Base-by-base conservation (phyloP, 1,140 invertebrate genomes). In the Drosophila mojavensis region DNA sequence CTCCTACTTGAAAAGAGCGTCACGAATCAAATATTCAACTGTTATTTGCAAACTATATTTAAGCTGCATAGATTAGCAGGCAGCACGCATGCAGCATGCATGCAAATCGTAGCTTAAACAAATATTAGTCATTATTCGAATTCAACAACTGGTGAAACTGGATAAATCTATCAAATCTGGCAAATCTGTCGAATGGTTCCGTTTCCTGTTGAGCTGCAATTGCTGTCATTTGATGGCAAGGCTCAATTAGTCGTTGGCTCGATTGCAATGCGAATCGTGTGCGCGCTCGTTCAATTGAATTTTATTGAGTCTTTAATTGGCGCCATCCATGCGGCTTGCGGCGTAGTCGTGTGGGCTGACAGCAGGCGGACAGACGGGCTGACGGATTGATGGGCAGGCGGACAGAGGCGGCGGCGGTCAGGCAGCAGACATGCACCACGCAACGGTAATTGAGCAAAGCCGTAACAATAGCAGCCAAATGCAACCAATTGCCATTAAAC, bases 301-400 rank as follows among this genome's bases (percentile, higher is more conserved):
- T 88, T 88, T 83, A 88, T 88, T 78, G 84, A 75, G 84, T 83
- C 83, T 89, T 88, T 88, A 88, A 86, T 86, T 85, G 82, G 62
- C 55, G 71, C 60, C 67, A 77, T 82, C 69, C 55, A 66, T 59
- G 66, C 43, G 72, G 51, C 66, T 28, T 39, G 55, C 54, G 47
- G 55, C 48, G 24, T 3, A 43, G n/a, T 20, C 36, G 11, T 39
- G 36, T 39, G 36, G 33, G 17, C 17, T 5, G 15, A 3, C 54
- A 43, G 39, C 50, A 43, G 41, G 63, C 63, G 30, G 1, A 5
- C 30, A 6, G 4, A 36, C 48, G 1, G 5, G 48, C 5, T 24
- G 53, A 28, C 43, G 50, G 58, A 2, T 2, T 24, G 53, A 30
- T 33, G 50, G 53, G 20, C 20, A 24, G 20, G 2, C 20, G 20